Conservation (phyloP, 2,113 vertebrate species). For the Himantopus leucocephalus region DNA sequence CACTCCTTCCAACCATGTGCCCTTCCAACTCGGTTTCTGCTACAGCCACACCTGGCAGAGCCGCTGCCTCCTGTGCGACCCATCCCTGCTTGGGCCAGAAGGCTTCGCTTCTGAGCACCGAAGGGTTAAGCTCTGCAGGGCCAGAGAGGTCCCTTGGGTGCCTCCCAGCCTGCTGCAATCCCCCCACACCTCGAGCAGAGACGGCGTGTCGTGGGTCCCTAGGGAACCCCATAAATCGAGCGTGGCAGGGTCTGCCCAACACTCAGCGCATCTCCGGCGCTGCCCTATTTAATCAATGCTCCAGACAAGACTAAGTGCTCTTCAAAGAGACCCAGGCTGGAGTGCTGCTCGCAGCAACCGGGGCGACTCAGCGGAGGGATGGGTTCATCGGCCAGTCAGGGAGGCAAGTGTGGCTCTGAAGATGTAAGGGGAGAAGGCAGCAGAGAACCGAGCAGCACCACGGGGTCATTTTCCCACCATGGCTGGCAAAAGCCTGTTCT, state of each 20-base stretch:
- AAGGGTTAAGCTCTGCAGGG: not conserved
- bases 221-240: not conserved
- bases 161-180: not conserved
- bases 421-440: slow-evolving; percentile 24
- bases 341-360: not conserved
- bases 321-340: not conserved
- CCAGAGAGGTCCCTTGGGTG: not conserved
- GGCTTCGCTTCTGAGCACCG: fast-evolving
- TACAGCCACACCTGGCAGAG: not conserved
- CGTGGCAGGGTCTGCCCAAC: not conserved
- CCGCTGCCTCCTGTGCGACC: not conserved
- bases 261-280: not conserved
- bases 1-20: not conserved
- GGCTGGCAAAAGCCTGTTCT: not conserved
- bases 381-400: not conserved
- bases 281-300: not conserved
- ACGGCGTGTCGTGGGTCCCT: not conserved
- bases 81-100: not conserved
- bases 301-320: slow-evolving; percentile 6
- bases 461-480: not conserved
- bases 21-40: not conserved
- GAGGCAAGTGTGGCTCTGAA: not conserved
- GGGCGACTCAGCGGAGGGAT: not conserved
- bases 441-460: not conserved
- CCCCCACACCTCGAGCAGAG: not conserved